Conservation (phyloP, 2,797 vertebrate species). For the Microchirus variegatus region DNA sequence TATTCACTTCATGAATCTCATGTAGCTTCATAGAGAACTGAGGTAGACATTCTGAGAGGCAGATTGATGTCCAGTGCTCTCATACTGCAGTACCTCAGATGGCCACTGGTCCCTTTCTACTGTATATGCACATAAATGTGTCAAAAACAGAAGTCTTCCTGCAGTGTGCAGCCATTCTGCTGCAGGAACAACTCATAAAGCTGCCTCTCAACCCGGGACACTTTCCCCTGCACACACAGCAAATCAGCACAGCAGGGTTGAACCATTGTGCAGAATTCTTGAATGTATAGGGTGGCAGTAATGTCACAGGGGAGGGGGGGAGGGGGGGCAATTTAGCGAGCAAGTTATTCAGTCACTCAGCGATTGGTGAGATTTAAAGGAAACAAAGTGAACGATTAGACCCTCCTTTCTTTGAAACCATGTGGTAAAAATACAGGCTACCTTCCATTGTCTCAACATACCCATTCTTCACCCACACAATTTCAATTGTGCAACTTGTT, state of each 20-base stretch:
- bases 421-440: conserved; percentile 66
- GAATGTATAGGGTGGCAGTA: conserved; percentile 6
- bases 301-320: conserved; percentile 38
- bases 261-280: conserved; percentile 30
- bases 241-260: conserved; percentile 30
- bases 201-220: conserved; percentile 31
- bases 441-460: conserved; percentile 64
- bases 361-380: conserved; percentile 57
- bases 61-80: too few species aligned
- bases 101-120: too few species aligned
- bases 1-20: too few species aligned
- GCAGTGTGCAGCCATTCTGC: too few species aligned
- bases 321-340: conserved; percentile 16
- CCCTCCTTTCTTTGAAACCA: conserved; percentile 57
- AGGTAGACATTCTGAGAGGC: too few species aligned
- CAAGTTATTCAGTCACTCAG: conserved; percentile 50
- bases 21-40: too few species aligned
- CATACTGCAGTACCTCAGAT: too few species aligned
- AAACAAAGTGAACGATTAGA: conserved; percentile 52
- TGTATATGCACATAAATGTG: too few species aligned
- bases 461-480: conserved; percentile 73
- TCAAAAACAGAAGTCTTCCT: too few species aligned
- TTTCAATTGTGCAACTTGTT: conserved; percentile 69
- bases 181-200: conserved; percentile 15
- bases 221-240: conserved; percentile 23